Evolutionary conservation across 2,888 invertebrate species (phyloP).

Genomic region (Apeira syringaria): DNA sequence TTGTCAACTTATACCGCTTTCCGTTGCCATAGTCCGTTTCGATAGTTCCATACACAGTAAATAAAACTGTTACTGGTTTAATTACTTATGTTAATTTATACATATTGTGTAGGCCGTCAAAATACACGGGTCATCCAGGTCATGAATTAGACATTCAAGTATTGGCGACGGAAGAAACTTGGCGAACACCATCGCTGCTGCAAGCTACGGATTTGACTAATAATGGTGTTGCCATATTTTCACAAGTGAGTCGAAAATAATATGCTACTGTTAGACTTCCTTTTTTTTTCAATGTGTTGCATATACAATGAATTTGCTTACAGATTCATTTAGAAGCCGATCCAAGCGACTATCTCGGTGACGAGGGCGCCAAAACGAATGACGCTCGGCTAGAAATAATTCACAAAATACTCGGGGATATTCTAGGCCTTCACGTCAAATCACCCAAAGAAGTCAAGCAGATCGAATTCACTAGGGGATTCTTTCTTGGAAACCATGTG

Average conservation of each 20-base stretch:
- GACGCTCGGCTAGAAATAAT: slow-evolving; percentile 90
- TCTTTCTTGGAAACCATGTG: slow-evolving; percentile 92
- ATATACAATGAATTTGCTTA: slow-evolving; percentile 17
- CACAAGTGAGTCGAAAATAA: slow-evolving; percentile 81
- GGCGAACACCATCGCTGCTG: slow-evolving; percentile 93
- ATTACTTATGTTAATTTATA: too few relatives aligned
- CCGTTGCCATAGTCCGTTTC: too few relatives aligned
- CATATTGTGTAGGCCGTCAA: slow-evolving; percentile 67
- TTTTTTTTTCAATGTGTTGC: background rate
- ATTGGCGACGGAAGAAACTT: slow-evolving; percentile 92
- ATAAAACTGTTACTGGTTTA: background rate
- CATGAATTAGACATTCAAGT: slow-evolving; percentile 90
- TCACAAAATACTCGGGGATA: slow-evolving; percentile 88
- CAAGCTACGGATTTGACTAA: slow-evolving; percentile 86
- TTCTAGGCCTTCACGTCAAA: slow-evolving; percentile 86
- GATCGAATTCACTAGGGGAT: slow-evolving; percentile 85
- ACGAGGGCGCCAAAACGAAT: slow-evolving; percentile 78
- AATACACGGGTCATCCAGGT: slow-evolving; percentile 83
- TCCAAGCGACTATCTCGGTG: slow-evolving; percentile 81
- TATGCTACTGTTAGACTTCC: background rate
- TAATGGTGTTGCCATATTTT: slow-evolving; percentile 90
- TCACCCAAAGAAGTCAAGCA: slow-evolving; percentile 52
- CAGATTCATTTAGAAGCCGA: slow-evolving; percentile 93
- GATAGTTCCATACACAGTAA: background rate
- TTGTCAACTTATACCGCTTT: too few relatives aligned